A percentile compares a stretch with the other conserved stretches of the same genome.
These are phyloP conservation scores for Sebastes oblongus DNA, from an alignment of 2,797 vertebrate species.

Conservation along the genomic window DNA sequence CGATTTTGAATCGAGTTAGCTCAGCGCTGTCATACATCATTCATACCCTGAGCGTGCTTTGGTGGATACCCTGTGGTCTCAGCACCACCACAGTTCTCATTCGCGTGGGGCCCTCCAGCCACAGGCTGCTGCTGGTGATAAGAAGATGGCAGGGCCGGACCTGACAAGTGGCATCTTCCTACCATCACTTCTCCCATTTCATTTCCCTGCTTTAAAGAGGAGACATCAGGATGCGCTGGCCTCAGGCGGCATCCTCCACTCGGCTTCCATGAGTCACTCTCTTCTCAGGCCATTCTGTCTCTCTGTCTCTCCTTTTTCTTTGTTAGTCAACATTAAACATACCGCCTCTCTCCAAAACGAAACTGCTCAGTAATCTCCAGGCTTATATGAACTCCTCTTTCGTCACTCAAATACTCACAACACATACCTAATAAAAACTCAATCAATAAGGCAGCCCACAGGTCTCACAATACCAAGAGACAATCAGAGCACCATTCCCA, in stretches of 20 bases:
- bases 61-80: constrained; percentile 53
- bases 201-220: constrained; percentile 72
- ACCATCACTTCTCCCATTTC: constrained; percentile 69
- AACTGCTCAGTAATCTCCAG: constrained; percentile 37
- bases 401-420: constrained; percentile 28
- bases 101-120: constrained; percentile 61
- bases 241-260: constrained; percentile 63
- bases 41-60: constrained; percentile 56
- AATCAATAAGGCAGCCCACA: constrained; percentile 50
- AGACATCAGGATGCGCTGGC: constrained; percentile 68
- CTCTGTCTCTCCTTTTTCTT: neutral
- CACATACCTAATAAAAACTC: constrained; percentile 50
- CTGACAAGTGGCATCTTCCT: constrained; percentile 66
- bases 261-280: constrained; percentile 37
- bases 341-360: constrained; percentile 13
- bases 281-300: neutral
- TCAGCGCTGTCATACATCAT: constrained; percentile 68
- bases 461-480: constrained; percentile 38
- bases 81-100: constrained; percentile 57
- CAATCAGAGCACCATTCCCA: neutral
- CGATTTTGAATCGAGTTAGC: constrained; percentile 63
- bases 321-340: constrained; percentile 43
- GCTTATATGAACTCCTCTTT: constrained; percentile 36
- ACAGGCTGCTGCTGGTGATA: constrained; percentile 76
- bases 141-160: constrained; percentile 58